Percentiles rank a stretch among this genome's conserved stretches.
phyloP scores from a whole-genome alignment of 2,797 vertebrate genomes.

The Hephaestus fuliginosus region DNA sequence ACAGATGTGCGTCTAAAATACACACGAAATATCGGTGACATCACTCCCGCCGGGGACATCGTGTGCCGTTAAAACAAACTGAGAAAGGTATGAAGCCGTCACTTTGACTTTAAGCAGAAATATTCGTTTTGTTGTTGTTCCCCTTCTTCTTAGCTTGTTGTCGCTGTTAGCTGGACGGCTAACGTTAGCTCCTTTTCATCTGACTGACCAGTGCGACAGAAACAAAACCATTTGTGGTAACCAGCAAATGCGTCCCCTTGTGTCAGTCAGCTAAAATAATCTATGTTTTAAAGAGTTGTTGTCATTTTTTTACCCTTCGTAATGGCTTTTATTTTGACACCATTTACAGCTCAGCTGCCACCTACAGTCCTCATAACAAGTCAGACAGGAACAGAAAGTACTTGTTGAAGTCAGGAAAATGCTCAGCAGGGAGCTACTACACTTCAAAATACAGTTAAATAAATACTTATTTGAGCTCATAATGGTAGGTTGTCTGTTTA shows the following conservation, averaged over 20 bases:
- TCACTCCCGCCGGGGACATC: background rate
- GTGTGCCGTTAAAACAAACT: background rate
- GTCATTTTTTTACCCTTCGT: background rate
- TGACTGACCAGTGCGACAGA: background rate
- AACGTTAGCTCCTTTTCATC: conserved; percentile 50
- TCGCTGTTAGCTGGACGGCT: conserved; percentile 69
- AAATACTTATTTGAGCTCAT: background rate
- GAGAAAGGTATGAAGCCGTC: conserved; percentile 46
- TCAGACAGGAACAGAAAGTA: conserved; percentile 18
- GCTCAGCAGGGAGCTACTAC: background rate
- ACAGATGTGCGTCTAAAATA: conserved; percentile 34
- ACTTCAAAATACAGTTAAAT: background rate
- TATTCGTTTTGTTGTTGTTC: conserved; percentile 26
- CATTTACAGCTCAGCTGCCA: conserved; percentile 49
- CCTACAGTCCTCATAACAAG: conserved; percentile 46
- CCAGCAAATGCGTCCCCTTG: fast-evolving
- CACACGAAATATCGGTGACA: conserved; percentile 42
- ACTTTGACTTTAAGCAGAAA: background rate
- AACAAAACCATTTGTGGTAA: background rate
- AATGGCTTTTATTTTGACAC: conserved; percentile 8
- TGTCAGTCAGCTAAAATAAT: background rate
- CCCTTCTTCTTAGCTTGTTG: conserved; percentile 29
- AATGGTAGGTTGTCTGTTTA: background rate
- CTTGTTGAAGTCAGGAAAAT: background rate
- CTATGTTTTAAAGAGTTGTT: background rate